phyloP scores from a whole-genome alignment of 2,113 vertebrate species.

The Acanthisitta chloris region DNA sequence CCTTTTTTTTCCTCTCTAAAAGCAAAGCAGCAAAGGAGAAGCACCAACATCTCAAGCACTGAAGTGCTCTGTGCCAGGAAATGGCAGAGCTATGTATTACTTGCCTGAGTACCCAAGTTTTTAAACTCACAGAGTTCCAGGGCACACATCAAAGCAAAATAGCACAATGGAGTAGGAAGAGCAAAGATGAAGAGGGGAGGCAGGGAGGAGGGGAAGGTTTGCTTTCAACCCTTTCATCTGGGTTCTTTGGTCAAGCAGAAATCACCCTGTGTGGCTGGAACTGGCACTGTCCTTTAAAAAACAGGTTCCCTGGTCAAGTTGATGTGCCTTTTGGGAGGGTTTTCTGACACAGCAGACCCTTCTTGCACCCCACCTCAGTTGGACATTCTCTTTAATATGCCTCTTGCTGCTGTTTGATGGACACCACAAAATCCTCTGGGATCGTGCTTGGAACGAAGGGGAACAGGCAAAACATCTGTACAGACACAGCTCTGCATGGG shows the following conservation, averaged over 20 bases:
- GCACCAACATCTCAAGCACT: not conserved
- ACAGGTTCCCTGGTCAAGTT: too few relatives aligned
- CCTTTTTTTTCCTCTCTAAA: not conserved
- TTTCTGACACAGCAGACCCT: not conserved
- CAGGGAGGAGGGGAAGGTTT: not conserved
- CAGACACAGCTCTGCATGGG: not conserved
- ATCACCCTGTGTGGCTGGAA: not conserved
- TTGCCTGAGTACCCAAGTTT: not conserved
- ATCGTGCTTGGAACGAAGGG: not conserved
- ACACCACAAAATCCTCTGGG: accelerated
- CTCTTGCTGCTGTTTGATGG: not conserved
- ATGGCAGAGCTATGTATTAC: not conserved
- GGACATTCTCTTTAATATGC: accelerated
- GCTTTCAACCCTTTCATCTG: not conserved
- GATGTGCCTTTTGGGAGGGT: not conserved
- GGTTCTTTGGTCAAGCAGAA: not conserved
- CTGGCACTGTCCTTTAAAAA: not conserved
- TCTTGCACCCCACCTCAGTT: not conserved
- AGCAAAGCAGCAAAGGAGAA: not conserved
- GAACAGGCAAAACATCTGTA: accelerated
- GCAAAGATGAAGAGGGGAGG: not conserved
- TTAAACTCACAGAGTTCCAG: not conserved
- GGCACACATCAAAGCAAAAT: not conserved
- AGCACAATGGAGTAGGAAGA: not conserved
- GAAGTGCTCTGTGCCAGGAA: not conserved